These are phyloP conservation scores for Cavia aperea DNA, from an alignment of 2,113 vertebrate species.

Conservation along the genomic window DNA sequence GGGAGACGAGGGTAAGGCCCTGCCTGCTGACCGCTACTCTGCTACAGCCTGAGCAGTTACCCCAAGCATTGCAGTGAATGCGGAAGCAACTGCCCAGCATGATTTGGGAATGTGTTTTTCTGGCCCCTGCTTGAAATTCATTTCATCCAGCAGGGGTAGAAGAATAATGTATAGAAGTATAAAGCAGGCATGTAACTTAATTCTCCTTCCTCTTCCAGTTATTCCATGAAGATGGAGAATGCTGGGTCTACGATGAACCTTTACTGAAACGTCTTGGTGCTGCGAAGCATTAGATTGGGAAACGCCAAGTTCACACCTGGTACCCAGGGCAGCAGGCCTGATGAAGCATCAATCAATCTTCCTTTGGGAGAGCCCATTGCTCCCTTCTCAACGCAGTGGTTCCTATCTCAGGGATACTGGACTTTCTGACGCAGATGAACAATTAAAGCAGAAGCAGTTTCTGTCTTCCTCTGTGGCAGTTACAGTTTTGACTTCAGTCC, in stretches of 20 bases:
- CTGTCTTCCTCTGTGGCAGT: conserved; percentile 64
- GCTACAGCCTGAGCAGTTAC: neutral
- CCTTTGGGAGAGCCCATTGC: conserved; percentile 60
- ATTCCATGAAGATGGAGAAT: conserved; percentile 98
- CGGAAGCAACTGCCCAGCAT: neutral
- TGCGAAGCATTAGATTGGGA: conserved; percentile 80
- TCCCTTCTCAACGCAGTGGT: conserved; percentile 75
- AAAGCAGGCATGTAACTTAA: neutral
- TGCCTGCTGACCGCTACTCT: neutral
- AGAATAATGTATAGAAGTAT: neutral
- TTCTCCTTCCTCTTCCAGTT: conserved; percentile 76
- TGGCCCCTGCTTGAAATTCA: neutral
- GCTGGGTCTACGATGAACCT: conserved; percentile 97
- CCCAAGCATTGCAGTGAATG: neutral
- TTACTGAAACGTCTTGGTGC: conserved; percentile 90
- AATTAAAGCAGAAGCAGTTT: conserved; percentile 70
- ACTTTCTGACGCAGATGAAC: conserved; percentile 76
- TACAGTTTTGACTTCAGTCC: conserved; percentile 54
- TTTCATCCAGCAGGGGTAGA: neutral
- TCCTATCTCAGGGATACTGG: conserved; percentile 86
- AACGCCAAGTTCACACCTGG: conserved; percentile 43
- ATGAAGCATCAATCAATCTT: conserved; percentile 46
- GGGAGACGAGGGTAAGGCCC: conserved; percentile 93
- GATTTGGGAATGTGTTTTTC: neutral
- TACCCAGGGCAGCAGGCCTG: conserved; percentile 50